A percentile compares a stretch with the other conserved stretches of the same genome.
phyloP scores from a whole-genome alignment of 2,888 invertebrate species.

The Dryococelus australis region DNA sequence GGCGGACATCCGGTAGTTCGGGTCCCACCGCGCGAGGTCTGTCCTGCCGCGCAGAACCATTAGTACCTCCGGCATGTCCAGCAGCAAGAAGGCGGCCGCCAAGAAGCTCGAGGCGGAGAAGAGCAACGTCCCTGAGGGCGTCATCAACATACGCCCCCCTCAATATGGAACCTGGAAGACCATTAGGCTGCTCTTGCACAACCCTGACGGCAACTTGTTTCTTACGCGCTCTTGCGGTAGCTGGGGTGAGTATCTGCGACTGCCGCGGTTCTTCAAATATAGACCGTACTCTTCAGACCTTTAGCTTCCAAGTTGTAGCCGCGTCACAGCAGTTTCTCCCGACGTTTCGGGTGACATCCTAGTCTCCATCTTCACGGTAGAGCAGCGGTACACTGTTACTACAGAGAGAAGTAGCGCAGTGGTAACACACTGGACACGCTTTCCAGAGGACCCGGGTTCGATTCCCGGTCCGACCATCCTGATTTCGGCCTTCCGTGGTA shows the following conservation, averaged over 20 bases:
- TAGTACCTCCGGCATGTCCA: background rate
- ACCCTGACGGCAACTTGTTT: background rate
- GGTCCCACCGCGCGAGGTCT: background rate
- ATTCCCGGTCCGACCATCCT: too few species aligned
- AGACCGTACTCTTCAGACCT: too few species aligned
- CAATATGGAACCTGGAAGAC: background rate
- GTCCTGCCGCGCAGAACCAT: background rate
- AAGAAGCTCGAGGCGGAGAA: background rate
- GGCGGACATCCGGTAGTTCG: background rate
- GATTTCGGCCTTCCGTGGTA: too few species aligned
- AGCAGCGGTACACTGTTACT: too few species aligned
- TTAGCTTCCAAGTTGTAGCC: too few species aligned
- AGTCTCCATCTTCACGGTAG: too few species aligned
- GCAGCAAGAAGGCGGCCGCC: background rate
- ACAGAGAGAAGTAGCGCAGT: too few species aligned
- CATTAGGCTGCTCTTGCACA: background rate
- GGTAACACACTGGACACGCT: too few species aligned
- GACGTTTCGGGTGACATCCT: too few species aligned
- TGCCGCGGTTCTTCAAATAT: too few species aligned
- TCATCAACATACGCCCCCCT: background rate
- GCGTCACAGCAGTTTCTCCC: too few species aligned
- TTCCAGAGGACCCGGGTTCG: too few species aligned
- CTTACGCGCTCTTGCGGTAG: background rate
- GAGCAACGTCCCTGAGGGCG: background rate
- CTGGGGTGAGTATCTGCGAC: background rate